A percentile compares a stretch with the other conserved stretches of the same genome.
Evolutionary conservation across 64 coral and sea anemone genomes (phyloP).

Genomic region (Stichodactyla helianthus): DNA sequence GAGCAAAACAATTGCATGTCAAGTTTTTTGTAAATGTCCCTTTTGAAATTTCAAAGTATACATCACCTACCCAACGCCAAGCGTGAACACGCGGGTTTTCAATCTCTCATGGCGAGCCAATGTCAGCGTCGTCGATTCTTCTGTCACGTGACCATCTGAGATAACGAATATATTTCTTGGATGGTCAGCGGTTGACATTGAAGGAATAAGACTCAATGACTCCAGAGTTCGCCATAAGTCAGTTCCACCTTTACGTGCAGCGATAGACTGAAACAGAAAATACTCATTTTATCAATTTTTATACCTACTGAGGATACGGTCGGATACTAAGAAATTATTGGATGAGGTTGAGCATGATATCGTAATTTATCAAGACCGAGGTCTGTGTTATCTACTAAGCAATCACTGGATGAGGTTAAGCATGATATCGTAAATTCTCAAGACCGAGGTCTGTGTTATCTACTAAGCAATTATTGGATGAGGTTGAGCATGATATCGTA

Average conservation of each 20-base stretch:
- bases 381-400: too few species aligned
- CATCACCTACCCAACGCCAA: constrained; percentile 73
- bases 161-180: constrained; percentile 80
- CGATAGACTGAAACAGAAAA: constrained; percentile 9
- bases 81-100: constrained; percentile 67
- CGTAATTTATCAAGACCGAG: too few species aligned
- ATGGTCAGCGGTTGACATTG: constrained; percentile 51
- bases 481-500: too few species aligned
- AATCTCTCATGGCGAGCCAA: constrained; percentile 33
- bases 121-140: constrained; percentile 49
- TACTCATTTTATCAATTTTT: background rate
- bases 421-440: too few species aligned
- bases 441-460: too few species aligned
- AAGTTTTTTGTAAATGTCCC: background rate
- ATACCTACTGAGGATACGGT: too few species aligned
- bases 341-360: too few species aligned
- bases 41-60: background rate
- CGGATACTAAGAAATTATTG: too few species aligned
- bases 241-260: constrained; percentile 65
- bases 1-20: background rate
- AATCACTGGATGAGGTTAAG: too few species aligned
- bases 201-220: constrained; percentile 52
- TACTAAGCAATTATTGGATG: too few species aligned
- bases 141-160: constrained; percentile 96
- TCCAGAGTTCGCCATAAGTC: constrained; percentile 76